Base-by-base conservation (phyloP, 2,113 vertebrate genomes). In the Acanthochromis polyacanthus region DNA sequence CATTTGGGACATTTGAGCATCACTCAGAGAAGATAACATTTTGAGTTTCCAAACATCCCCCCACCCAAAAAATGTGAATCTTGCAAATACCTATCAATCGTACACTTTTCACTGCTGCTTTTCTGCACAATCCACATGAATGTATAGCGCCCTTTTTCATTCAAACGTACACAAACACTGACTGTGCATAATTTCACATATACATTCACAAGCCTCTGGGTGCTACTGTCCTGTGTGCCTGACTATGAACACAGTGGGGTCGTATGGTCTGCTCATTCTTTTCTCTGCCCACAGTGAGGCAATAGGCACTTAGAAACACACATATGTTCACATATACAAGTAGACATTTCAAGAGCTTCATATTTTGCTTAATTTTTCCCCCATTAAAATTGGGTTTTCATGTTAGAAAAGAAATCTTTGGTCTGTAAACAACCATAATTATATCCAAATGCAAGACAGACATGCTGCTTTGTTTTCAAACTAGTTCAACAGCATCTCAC, bases 261-360 rank as follows among this genome's bases (percentile, higher is more conserved):
- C 93, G 92, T 88, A 81, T 88, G 91, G 87, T 71, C 91, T 80
- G 82, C 61, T 84, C 59, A 70, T 80, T 85, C 68, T 74, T 73
- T 85, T 86, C 66, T 75, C 80, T 65, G 77, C 88, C 84, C 89
- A 79, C 80, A 56, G 89, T 93, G 95, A 95, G 93, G 95, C 92
- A 94, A 95, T 95, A 99, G 98, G 98, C 98, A 99, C 98, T 99
- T 98, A 93, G 94, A 89, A 78, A 96, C 95, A 95, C 92, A 94
- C 32, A 73, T 23, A 81, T 88, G 91, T 93, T 95, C 94, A 95
- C 93, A 93, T 96, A 92, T 96, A 97, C 95, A 97, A 96, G 97
- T 94, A 96, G 93, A 96, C 87, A 92, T 74, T 50, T 63, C 30
- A 51, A 64, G 84, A 94, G 87, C 78, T 92, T 92, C 91, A 94